Conservation (phyloP, 2,888 invertebrate species). For the Clostera curtula region DNA sequence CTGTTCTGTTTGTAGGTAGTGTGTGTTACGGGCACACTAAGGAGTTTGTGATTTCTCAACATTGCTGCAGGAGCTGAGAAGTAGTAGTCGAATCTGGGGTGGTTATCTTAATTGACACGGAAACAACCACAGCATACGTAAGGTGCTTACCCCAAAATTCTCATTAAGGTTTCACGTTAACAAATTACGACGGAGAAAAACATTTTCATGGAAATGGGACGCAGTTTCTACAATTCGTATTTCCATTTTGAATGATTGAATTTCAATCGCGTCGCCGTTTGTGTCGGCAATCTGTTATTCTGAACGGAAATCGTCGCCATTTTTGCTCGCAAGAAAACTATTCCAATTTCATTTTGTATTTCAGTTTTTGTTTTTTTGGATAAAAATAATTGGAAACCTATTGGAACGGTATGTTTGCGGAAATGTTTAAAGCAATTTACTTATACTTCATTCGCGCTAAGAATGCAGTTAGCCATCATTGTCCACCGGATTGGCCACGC, state of each 20-base stretch:
- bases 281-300: neutral
- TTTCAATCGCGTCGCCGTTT: neutral
- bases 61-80: too few species aligned
- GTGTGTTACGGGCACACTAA: too few species aligned
- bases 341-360: neutral
- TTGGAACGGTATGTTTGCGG: neutral
- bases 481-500: too few species aligned
- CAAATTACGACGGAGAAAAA: neutral
- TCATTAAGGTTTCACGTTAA: neutral
- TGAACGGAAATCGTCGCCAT: neutral
- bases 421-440: too few species aligned
- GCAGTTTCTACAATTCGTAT: neutral
- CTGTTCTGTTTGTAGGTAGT: too few species aligned
- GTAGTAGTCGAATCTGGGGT: too few species aligned
- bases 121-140: too few species aligned
- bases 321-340: constrained; percentile 1
- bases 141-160: too few species aligned
- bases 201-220: neutral
- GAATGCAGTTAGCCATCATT: too few species aligned
- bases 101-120: too few species aligned
- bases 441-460: too few species aligned
- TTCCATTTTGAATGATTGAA: constrained; percentile 1
- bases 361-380: neutral
- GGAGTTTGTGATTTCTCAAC: too few species aligned
- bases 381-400: neutral